Percentiles rank a stretch among this genome's conserved stretches.
These are phyloP conservation scores for Watersipora subatra DNA, from an alignment of 1,140 invertebrate species.

Conservation along the genomic window DNA sequence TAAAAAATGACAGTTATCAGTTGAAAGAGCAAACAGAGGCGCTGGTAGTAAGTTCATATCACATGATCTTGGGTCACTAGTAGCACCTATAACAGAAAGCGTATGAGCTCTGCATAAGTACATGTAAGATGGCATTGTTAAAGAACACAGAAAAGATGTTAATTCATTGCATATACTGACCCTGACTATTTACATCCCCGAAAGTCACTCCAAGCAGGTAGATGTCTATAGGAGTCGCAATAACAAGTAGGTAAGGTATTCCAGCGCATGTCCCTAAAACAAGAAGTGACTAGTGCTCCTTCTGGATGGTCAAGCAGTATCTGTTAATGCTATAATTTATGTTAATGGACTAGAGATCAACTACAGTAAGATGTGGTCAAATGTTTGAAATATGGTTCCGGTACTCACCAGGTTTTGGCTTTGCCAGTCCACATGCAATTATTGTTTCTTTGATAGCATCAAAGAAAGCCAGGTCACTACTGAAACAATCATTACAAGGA, in stretches of 20 bases:
- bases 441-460: slow-evolving; percentile 82
- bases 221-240: slow-evolving; percentile 85
- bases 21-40: slow-evolving; percentile 77
- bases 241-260: slow-evolving; percentile 77
- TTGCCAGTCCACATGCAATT: slow-evolving; percentile 61
- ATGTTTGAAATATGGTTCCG: no score
- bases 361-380: no score
- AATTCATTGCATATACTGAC: no score
- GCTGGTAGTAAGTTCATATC: slow-evolving; percentile 87
- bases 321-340: no score
- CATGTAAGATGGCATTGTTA: no score
- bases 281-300: slow-evolving; percentile 1
- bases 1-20: slow-evolving; percentile 76
- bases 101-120: no score
- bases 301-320: not conserved
- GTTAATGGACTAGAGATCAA: no score
- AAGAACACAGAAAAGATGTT: no score
- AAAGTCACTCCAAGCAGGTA: slow-evolving; percentile 69
- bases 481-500: slow-evolving; percentile 31
- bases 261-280: slow-evolving; percentile 51
- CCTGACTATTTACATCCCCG: slow-evolving; percentile 26
- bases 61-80: slow-evolving; percentile 31
- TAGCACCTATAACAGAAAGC: no score
- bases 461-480: slow-evolving; percentile 77
- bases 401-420: slow-evolving; percentile 58